Percentiles rank a stretch among this genome's conserved stretches.
phyloP scores from a whole-genome alignment of 2,113 vertebrate species.

The Aphyosemion australe region DNA sequence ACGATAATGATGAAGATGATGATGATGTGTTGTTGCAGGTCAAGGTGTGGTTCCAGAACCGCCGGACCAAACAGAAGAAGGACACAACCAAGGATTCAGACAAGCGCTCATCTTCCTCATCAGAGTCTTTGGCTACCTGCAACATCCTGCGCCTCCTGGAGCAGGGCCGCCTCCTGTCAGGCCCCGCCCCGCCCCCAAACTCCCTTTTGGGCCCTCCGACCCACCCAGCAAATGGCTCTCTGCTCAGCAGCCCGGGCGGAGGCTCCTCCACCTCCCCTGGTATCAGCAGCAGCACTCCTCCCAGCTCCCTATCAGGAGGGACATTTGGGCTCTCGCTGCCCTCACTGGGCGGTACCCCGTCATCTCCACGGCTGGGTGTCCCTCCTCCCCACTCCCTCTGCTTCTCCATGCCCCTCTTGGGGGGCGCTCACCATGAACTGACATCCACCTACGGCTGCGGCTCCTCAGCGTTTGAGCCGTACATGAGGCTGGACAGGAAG shows the following conservation, averaged over 20 bases:
- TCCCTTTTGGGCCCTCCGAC: constrained; percentile 75
- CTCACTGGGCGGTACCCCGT: constrained; percentile 70
- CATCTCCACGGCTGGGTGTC: constrained; percentile 76
- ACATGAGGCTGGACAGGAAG: constrained; percentile 85
- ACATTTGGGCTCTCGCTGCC: constrained; percentile 80
- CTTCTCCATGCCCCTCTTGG: constrained; percentile 83
- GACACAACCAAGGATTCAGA: constrained; percentile 94
- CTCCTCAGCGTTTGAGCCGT: constrained; percentile 91
- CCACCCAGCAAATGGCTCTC: constrained; percentile 68
- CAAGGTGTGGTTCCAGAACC: constrained; percentile 97
- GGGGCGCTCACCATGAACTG: constrained; percentile 82
- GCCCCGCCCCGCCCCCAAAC: constrained; percentile 80
- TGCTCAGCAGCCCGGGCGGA: constrained; percentile 75
- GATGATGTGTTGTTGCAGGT: constrained; percentile 76
- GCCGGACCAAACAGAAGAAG: constrained; percentile 97
- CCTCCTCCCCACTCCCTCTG: constrained; percentile 78
- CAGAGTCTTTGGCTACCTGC: constrained; percentile 91
- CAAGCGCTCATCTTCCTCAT: constrained; percentile 81
- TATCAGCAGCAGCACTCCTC: constrained; percentile 68
- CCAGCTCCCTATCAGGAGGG: constrained; percentile 64
- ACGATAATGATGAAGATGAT: not conserved
- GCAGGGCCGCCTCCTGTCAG: constrained; percentile 86
- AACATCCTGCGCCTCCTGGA: constrained; percentile 92
- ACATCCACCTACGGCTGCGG: constrained; percentile 82
- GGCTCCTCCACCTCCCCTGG: constrained; percentile 81